Percentiles rank a stretch among this genome's conserved stretches.
Evolutionary conservation across 1,140 invertebrate genomes (phyloP).

Genomic region (Drosophila willistoni): DNA sequence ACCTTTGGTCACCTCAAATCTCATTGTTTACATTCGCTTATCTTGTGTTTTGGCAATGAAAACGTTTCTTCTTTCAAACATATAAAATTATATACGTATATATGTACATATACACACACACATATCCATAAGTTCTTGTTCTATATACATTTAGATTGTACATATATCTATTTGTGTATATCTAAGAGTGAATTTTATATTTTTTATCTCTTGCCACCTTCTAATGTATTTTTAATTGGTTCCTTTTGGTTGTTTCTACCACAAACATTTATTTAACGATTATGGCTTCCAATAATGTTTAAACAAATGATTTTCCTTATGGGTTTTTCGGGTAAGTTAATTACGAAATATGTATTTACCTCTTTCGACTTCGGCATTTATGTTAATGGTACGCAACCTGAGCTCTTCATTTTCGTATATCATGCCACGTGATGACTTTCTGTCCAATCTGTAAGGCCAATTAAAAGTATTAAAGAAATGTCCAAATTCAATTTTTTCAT

Average conservation of each 20-base stretch:
- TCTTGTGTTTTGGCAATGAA: conserved; percentile 66
- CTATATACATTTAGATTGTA: not conserved
- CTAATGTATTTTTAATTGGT: conserved; percentile 74
- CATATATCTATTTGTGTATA: conserved; percentile 31
- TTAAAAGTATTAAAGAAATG: conserved; percentile 11
- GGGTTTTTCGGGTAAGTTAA: conserved; percentile 22
- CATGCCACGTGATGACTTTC: conserved; percentile 93
- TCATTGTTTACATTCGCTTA: conserved; percentile 67
- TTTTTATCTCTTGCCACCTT: conserved; percentile 32
- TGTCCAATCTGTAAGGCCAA: conserved; percentile 87
- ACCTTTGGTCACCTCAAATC: conserved; percentile 57
- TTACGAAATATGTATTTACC: conserved; percentile 84
- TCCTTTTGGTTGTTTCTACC: conserved; percentile 37
- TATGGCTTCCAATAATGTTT: conserved; percentile 56
- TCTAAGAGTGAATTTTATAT: conserved; percentile 43
- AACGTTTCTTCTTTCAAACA: conserved; percentile 34
- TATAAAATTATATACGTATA: conserved; percentile 26
- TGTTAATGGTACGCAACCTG: conserved; percentile 94
- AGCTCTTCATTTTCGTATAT: conserved; percentile 96
- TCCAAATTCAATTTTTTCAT: not conserved
- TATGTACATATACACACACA: conserved; percentile 20
- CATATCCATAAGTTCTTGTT: conserved; percentile 14
- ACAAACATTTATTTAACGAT: conserved; percentile 36
- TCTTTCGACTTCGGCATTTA: conserved; percentile 96
- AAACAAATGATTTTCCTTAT: conserved; percentile 25